Evolutionary conservation across 2,113 vertebrate species (phyloP), one percentile per base, ranked within the genome.

Genomic region (Heliornis fulica): DNA sequence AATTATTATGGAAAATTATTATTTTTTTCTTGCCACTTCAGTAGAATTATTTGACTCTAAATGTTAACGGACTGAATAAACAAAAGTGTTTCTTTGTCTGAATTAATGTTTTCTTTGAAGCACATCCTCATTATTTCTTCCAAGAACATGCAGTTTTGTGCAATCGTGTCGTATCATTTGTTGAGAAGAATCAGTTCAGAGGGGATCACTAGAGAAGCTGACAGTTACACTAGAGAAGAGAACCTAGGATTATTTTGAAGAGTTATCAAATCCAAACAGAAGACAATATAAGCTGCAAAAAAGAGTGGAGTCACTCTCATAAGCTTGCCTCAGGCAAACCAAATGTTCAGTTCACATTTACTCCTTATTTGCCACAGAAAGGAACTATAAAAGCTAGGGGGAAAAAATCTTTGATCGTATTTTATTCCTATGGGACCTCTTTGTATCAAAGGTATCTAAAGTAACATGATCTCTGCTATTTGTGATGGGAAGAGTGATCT

Each of bases 321-420:
- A 87, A 83, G 60, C 74, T 97, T 97, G 97, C 98, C 97, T 97
- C 54, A 48, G 97, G 97, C 97, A 98, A 97, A 80, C 68, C 90
- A 97, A 97, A 94, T 97, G 95, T 94, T 97, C 96, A 36, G 11
- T 92, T 96, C 71, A 91, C 71, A 83, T 96, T 97, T 97, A 68
- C 54, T 96, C 57, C 71, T 95, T 94, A 96, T 97, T 90, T 95
- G 38, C 43, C 34, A 95, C 59, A 94, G 75, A 83, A 90, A 97
- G 71, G 11, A 50, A 48, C 15, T 84, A 80, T 84, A 78, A 97
- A 97, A 95, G 53, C 29, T 46, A 69, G 38, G 13, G 77, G 93
- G 79, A 53, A 94, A 68, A 40, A 77, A 83, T 31, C 59, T 97
- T 98, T 96, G 64, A 96, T 96, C 46, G 40, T 75, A 36, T 75